Conservation (phyloP, 2,113 vertebrate genomes). For the Helogale parvula region DNA sequence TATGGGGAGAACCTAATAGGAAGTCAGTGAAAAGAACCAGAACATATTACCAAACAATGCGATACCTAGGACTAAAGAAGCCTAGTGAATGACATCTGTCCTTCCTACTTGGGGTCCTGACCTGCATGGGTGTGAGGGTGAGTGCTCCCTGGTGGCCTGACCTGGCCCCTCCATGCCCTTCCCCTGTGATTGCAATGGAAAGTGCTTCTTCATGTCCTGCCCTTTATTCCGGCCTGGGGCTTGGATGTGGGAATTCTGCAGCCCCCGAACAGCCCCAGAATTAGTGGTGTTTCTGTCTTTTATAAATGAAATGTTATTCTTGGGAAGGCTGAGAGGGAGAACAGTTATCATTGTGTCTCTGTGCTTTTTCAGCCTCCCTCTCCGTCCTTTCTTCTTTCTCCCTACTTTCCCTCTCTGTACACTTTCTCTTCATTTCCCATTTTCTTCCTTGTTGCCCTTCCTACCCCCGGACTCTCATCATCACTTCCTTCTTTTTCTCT, state of each 20-base stretch:
- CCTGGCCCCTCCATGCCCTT: not conserved
- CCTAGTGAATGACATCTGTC: not conserved
- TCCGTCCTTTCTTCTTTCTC: not conserved
- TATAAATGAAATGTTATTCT: not conserved
- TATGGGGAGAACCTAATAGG: not conserved
- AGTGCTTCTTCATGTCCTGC: not conserved
- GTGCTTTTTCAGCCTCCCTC: not conserved
- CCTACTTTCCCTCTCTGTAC: not conserved
- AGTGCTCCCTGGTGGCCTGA: not conserved
- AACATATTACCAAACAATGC: not conserved
- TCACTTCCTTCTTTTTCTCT: not conserved
- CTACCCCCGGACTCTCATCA: not conserved
- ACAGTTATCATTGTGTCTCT: not conserved
- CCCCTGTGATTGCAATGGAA: not conserved
- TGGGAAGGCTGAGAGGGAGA: not conserved
- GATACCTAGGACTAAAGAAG: not conserved
- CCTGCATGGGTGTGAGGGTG: not conserved
- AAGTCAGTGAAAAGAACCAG: slow-evolving; percentile 7
- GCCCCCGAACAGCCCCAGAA: not conserved
- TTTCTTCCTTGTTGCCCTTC: not conserved
- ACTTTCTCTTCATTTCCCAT: not conserved
- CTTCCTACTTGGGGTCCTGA: not conserved
- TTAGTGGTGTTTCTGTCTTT: not conserved
- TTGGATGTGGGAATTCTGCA: not conserved
- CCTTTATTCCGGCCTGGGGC: not conserved